phyloP scores from a whole-genome alignment of 2,113 vertebrate genomes.

The Phylloscopus trochiloides region DNA sequence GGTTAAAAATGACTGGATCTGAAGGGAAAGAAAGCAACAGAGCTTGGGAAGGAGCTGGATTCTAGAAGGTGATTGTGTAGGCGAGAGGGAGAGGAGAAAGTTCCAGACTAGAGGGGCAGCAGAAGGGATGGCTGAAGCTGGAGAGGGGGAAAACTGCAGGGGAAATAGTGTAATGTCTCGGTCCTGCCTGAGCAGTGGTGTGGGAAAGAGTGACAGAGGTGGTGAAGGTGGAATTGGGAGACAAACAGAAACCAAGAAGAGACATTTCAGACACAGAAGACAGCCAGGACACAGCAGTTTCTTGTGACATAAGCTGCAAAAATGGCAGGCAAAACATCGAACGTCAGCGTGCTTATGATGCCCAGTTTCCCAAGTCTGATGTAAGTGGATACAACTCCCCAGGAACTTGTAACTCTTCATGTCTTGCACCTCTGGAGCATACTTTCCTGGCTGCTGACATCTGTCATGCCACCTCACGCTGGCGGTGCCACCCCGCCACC shows the following conservation, averaged over 20 bases:
- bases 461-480: constrained; percentile 25
- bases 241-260: neutral
- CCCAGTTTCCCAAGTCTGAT: constrained; percentile 11
- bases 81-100: neutral
- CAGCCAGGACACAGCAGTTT: neutral
- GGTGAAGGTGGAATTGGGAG: neutral
- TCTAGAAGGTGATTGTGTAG: neutral
- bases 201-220: neutral
- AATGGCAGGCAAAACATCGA: constrained; percentile 24
- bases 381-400: constrained; percentile 15
- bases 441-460: constrained; percentile 43
- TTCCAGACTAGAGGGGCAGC: neutral
- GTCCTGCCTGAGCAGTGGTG: neutral
- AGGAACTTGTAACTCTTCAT: neutral
- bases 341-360: neutral
- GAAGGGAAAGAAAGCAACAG: neutral
- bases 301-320: constrained; percentile 30
- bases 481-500: constrained; percentile 4
- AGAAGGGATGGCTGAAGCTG: neutral
- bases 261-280: neutral
- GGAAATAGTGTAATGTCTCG: constrained; percentile 21
- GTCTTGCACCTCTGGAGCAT: constrained; percentile 2
- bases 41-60: neutral
- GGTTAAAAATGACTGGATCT: neutral
- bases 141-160: neutral